Conservation (phyloP, 2,113 vertebrate species). For the Caranx melampygus region DNA sequence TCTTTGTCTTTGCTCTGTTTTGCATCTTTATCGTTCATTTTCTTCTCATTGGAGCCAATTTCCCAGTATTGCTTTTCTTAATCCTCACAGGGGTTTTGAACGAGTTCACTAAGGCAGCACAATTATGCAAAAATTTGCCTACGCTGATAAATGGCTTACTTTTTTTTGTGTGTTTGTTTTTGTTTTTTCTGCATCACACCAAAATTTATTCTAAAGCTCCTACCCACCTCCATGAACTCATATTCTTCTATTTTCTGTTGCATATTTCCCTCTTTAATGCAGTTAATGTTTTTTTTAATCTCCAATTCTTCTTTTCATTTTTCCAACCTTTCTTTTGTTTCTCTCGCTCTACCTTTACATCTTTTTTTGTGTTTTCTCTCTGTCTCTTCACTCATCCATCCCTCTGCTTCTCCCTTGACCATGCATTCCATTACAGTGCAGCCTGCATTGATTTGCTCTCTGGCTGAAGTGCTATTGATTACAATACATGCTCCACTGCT, state of each 20-base stretch:
- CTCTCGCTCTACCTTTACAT: constrained; percentile 45
- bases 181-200: constrained; percentile 29
- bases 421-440: constrained; percentile 73
- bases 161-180: constrained; percentile 22
- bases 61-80: constrained; percentile 55
- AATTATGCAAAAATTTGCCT: constrained; percentile 64
- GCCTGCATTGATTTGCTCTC: constrained; percentile 78
- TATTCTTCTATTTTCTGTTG: constrained; percentile 30
- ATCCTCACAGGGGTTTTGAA: constrained; percentile 64
- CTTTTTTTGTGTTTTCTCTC: constrained; percentile 66
- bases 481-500: constrained; percentile 75
- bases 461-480: constrained; percentile 82
- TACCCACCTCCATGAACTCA: constrained; percentile 5
- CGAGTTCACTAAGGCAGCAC: constrained; percentile 55
- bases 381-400: constrained; percentile 48
- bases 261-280: constrained; percentile 27
- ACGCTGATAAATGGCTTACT: constrained; percentile 57
- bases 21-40: constrained; percentile 59
- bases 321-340: constrained; percentile 14
- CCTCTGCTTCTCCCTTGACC: constrained; percentile 61
- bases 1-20: constrained; percentile 35
- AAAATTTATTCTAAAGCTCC: constrained; percentile 44
- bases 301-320: constrained; percentile 18
- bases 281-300: constrained; percentile 42
- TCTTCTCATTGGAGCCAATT: constrained; percentile 59